Evolutionary conservation across 2,113 vertebrate genomes (phyloP).

Genomic region (Burhinus oedicnemus): DNA sequence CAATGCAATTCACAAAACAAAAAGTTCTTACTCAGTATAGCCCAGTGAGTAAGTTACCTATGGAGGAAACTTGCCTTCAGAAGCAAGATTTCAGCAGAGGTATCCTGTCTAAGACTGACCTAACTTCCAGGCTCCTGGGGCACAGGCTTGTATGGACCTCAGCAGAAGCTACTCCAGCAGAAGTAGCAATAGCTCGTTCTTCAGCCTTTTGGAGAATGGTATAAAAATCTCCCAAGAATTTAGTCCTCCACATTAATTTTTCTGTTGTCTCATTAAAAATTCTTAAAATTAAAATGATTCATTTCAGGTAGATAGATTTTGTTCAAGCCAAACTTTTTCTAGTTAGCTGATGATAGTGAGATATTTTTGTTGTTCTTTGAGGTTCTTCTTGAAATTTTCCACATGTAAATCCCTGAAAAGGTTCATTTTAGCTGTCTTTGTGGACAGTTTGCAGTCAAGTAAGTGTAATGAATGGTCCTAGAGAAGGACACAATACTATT

Average conservation of each 20-base stretch:
- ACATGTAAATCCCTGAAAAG: neutral
- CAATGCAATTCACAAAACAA: neutral
- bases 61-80: neutral
- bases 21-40: neutral
- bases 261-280: neutral
- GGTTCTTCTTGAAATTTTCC: neutral
- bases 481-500: neutral
- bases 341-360: neutral
- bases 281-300: neutral
- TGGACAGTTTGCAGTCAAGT: neutral
- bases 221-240: neutral
- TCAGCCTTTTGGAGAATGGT: neutral
- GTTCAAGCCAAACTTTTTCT: neutral
- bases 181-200: neutral
- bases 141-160: neutral
- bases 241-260: neutral
- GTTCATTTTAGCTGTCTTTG: neutral
- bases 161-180: neutral
- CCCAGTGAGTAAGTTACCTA: neutral
- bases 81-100: neutral
- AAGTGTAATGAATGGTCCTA: neutral
- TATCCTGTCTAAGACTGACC: neutral
- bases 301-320: neutral
- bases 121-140: neutral
- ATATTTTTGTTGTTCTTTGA: neutral